Base-by-base conservation (phyloP, 2,888 invertebrate genomes). In the Parnassius smintheus region DNA sequence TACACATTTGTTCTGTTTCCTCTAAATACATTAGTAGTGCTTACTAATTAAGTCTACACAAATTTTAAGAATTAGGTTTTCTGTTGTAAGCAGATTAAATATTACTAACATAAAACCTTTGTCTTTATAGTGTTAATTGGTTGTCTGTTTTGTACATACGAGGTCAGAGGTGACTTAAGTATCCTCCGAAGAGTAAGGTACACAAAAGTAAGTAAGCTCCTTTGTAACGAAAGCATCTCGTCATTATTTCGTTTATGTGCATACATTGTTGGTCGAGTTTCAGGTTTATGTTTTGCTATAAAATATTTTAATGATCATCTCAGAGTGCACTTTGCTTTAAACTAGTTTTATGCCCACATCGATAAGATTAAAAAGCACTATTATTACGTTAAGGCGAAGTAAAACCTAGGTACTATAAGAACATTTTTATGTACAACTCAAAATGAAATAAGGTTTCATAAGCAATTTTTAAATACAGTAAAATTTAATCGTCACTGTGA, bases 291-390 rank as follows among this genome's bases (percentile, higher is more conserved):
- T 56, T 62, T 55, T 51, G 56, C 65, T 65, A 66, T 74, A 73
- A 76, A 75, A 73, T 74, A 75, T 74, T 75, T 74, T 75, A 73
- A 76, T 73, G 70, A 61, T 70, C 65, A 64, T 70, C 69, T 68
- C 69, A 68, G 68, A 74, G 73, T 73, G 73, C 74, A 76, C 73
- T 76, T 68, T 63, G 65, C 70, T 72, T 71, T 73, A 70, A 72
- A 75, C 70, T 65, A 65, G 68, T 49, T 67, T 71, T 70, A 68
- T 61, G 22, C 44, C 45, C 50, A 61, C 44, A 46, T 48, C 51
- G 25, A 56, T 48, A 51, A 56, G 12, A 46, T 50, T 56, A 46
- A 46, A 41, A 61, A 56, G 52, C 42, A 46, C 11, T 56, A 46
- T 56, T 35, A 56, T 51, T 56, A 13, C 25, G 25, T 35, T 35